Conservation (phyloP, 2,113 vertebrate species). For the Sinocyclocheilus anshuiensis region DNA sequence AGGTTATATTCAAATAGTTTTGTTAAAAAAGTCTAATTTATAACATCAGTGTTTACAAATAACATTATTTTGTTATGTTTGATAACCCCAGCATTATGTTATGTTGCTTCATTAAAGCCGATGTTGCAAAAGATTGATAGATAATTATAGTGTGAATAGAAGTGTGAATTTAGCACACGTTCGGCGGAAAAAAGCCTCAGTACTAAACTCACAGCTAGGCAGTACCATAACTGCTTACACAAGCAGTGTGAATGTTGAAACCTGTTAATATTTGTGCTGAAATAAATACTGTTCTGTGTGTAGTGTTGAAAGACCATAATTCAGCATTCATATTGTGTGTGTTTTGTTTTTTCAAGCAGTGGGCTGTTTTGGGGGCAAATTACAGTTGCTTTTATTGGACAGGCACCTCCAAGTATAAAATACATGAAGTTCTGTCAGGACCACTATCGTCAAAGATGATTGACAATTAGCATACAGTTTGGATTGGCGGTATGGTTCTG, state of each 20-base stretch:
- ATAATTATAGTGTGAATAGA: neutral
- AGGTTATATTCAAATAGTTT: no score
- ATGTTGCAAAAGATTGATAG: neutral
- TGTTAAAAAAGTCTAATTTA: neutral
- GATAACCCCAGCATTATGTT: neutral
- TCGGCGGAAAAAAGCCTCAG: neutral
- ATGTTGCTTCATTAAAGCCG: neutral
- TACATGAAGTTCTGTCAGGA: neutral
- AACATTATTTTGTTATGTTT: neutral
- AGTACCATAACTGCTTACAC: neutral
- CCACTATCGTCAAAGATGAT: no score
- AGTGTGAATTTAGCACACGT: neutral
- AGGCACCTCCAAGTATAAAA: constrained; percentile 19
- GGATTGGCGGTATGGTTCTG: no score
- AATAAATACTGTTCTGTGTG: neutral
- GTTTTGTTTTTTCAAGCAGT: constrained; percentile 1
- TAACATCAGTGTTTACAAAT: neutral
- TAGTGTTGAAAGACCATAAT: neutral
- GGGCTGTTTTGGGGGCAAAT: constrained; percentile 15
- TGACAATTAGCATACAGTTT: no score
- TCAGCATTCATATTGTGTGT: neutral
- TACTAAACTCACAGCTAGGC: neutral
- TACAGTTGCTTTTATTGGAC: constrained; percentile 42
- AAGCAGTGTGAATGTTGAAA: neutral
- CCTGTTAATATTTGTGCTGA: neutral